Evolutionary conservation across 2,888 invertebrate species (phyloP).

Genomic region (Miltochrista miniata): DNA sequence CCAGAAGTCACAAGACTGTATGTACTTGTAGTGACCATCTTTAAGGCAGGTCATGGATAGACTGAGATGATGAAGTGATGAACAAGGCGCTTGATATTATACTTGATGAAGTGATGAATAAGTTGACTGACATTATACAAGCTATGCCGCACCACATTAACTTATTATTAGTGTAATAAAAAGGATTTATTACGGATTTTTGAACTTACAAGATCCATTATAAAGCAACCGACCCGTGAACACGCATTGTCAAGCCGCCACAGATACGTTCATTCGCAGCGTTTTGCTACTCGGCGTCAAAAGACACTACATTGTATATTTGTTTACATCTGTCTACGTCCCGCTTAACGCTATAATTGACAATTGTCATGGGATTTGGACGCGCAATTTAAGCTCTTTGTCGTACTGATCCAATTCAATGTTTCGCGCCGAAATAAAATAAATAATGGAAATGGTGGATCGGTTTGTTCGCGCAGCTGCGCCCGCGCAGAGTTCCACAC

Average conservation of each 20-base stretch:
- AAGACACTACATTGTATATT: slow-evolving; percentile 58
- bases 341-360: slow-evolving; percentile 66
- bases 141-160: slow-evolving; percentile 20
- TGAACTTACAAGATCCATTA: slow-evolving; percentile 37
- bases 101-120: slow-evolving; percentile 6
- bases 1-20: too few relatives aligned
- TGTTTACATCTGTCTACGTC: slow-evolving; percentile 79
- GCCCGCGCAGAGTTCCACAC: slow-evolving; percentile 60
- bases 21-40: background rate
- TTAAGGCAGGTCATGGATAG: too few relatives aligned
- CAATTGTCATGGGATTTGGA: slow-evolving; percentile 79
- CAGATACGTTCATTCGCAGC: slow-evolving; percentile 38
- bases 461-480: slow-evolving; percentile 72
- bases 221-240: slow-evolving; percentile 27
- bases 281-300: slow-evolving; percentile 44
- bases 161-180: slow-evolving; percentile 23
- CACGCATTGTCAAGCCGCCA: slow-evolving; percentile 31
- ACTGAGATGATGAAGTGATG: slow-evolving; percentile 3
- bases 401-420: slow-evolving; percentile 77
- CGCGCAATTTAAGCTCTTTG: slow-evolving; percentile 82
- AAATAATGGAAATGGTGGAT: slow-evolving; percentile 80
- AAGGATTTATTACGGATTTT: slow-evolving; percentile 36
- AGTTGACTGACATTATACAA: slow-evolving; percentile 4
- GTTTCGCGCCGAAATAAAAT: slow-evolving; percentile 81
- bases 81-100: background rate